A percentile compares a stretch with the other conserved stretches of the same genome.
phyloP scores from a whole-genome alignment of 2,888 invertebrate species.

The Ariolimax columbianus region DNA sequence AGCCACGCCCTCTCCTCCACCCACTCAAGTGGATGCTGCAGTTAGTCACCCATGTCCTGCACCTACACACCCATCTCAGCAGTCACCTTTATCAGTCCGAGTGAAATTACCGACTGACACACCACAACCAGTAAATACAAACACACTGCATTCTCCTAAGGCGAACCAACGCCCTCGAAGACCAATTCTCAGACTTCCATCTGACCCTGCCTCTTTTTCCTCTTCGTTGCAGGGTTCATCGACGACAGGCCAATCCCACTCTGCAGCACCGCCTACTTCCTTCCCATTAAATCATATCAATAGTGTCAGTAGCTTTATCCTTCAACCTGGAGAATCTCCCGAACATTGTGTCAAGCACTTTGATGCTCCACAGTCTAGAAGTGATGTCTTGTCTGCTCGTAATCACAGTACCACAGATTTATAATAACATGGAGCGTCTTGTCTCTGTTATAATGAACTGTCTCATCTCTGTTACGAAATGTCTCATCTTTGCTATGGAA shows the following conservation, averaged over 20 bases:
- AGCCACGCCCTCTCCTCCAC: neutral
- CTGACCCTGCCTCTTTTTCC: neutral
- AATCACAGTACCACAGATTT: neutral
- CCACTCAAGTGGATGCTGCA: neutral
- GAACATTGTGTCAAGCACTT: neutral
- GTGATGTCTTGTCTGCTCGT: neutral
- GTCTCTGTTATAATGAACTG: neutral
- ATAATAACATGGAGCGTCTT: neutral
- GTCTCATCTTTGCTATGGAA: no score
- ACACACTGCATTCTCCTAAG: neutral
- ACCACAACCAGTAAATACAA: no score
- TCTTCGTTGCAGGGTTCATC: neutral
- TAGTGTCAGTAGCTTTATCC: neutral
- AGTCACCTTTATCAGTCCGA: neutral
- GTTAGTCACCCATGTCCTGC: neutral
- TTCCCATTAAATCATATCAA: slow-evolving; percentile 13
- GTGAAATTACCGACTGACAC: neutral
- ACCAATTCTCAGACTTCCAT: slow-evolving; percentile 29
- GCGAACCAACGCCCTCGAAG: neutral
- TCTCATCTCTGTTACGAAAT: no score
- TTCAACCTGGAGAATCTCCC: neutral
- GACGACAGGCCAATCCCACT: neutral
- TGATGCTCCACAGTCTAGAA: neutral
- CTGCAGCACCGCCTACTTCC: neutral
- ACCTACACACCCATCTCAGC: neutral